Conservation (phyloP, 2,888 invertebrate genomes). For the Netelia virgata region DNA sequence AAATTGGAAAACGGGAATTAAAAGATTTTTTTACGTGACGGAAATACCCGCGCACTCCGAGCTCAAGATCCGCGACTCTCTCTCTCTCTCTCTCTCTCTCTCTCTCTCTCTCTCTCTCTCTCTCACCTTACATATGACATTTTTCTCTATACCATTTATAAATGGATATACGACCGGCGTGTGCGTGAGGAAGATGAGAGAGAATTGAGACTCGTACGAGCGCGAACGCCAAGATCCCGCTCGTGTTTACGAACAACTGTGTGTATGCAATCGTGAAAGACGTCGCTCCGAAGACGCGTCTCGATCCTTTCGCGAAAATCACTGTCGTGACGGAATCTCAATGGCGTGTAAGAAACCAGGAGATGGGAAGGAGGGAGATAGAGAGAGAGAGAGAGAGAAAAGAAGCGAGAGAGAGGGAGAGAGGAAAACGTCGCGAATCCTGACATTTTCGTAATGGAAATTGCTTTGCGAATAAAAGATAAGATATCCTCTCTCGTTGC, state of each 20-base stretch:
- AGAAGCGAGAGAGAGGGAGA: neutral
- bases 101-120: too few species aligned
- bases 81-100: too few species aligned
- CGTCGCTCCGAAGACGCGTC: slow-evolving; percentile 50
- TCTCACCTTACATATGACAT: slow-evolving; percentile 36
- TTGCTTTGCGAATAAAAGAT: slow-evolving; percentile 59
- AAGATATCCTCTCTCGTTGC: slow-evolving; percentile 44
- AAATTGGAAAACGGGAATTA: slow-evolving; percentile 76
- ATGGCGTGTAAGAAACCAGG: slow-evolving; percentile 19
- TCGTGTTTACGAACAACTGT: slow-evolving; percentile 35
- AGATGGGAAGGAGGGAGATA: slow-evolving; percentile 13
- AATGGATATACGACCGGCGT: neutral
- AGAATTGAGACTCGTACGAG: slow-evolving; percentile 42
- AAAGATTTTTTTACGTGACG: slow-evolving; percentile 73
- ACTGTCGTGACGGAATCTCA: slow-evolving; percentile 46
- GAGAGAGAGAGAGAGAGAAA: neutral
- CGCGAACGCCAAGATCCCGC: slow-evolving; percentile 11
- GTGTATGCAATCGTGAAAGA: slow-evolving; percentile 43
- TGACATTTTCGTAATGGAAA: slow-evolving; percentile 50
- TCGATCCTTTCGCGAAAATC: slow-evolving; percentile 46
- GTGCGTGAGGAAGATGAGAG: slow-evolving; percentile 7
- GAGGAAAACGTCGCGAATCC: slow-evolving; percentile 13
- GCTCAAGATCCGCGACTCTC: slow-evolving; percentile 28
- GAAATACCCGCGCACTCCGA: slow-evolving; percentile 48
- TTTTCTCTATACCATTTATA: slow-evolving; percentile 5